Conservation (phyloP, 2,888 invertebrate species). For the Pegoplata infirma region DNA sequence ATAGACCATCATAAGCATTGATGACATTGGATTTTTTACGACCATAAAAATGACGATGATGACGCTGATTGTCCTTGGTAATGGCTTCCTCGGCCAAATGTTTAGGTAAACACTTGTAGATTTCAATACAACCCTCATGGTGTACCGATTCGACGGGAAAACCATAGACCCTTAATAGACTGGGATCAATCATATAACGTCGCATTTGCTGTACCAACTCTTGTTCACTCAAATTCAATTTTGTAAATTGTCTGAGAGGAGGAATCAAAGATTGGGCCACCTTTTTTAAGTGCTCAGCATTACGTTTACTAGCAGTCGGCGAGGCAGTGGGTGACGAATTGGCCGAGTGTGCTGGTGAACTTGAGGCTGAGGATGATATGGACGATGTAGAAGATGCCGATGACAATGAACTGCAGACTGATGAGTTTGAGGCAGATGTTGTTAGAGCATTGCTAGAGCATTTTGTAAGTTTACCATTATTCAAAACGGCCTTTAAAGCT, state of each 20-base stretch:
- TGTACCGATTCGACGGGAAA: constrained; percentile 84
- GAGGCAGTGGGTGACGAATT: constrained; percentile 71
- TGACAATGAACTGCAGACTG: constrained; percentile 59
- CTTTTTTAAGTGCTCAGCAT: constrained; percentile 53
- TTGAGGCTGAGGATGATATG: constrained; percentile 67
- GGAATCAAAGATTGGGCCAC: constrained; percentile 59
- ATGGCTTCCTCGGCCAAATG: constrained; percentile 69
- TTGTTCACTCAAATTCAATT: constrained; percentile 79
- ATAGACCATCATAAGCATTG: constrained; percentile 72
- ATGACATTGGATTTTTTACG: constrained; percentile 65
- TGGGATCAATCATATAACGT: constrained; percentile 82
- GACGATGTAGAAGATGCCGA: constrained; percentile 54
- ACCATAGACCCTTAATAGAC: constrained; percentile 83
- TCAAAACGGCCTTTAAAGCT: constrained; percentile 50
- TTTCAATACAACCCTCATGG: constrained; percentile 82
- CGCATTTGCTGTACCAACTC: constrained; percentile 81
- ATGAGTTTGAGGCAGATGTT: constrained; percentile 49
- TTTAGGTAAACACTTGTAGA: constrained; percentile 81
- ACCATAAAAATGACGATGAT: constrained; percentile 60
- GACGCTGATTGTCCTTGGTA: constrained; percentile 52
- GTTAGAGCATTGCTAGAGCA: constrained; percentile 3
- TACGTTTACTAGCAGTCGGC: constrained; percentile 66
- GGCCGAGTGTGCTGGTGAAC: constrained; percentile 68
- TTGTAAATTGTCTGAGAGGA: constrained; percentile 77
- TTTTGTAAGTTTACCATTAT: constrained; percentile 12